Base-by-base conservation (phyloP, 2,113 vertebrate genomes). In the Deroptyus accipitrinus region DNA sequence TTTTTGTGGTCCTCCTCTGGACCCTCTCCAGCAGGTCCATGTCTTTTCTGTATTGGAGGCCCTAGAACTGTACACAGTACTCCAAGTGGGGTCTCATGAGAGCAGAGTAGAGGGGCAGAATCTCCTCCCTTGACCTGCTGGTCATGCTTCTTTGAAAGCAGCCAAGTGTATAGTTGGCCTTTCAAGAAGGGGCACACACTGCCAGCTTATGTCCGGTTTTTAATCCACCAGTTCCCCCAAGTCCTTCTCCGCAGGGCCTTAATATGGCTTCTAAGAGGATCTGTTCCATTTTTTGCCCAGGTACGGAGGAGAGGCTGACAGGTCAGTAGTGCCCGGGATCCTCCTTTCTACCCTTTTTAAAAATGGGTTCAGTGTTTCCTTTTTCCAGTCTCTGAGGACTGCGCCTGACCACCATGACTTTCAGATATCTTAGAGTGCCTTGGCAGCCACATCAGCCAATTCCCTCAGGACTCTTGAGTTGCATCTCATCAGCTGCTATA, bases 171-270 rank as follows among this genome's bases (percentile, higher is more conserved):
- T 7, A 2, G 7, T 23, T 80, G 46, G 20, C n/a, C 48, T 75
- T 91, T 14, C 74, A 54, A 24, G 4, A 74, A 25, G 22, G 52
- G 4, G 30, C 0, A 0, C 10, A 27, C 11, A 5, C 10, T 67
- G 13, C 39, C 1, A 1, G 8, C 39, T 74, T 2, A 1, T 23
- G 20, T 6, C 31, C 39, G 41, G 19, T 6, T 68, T 74, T 68
- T 48, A 17, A 54, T 68, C 20, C 20, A 27, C 46, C 13, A 9
- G 11, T 67, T 27, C 24, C 37, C 19, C 59, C 3, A 46, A 31
- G 52, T 62, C 51, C 39, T 54, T 61, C 39, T 57, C 17, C 3
- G 4, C 25, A 54, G 39, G 17, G 11, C 14, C 20, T 73, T 33
- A 54, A 17, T 30, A 52, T 14, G 27, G 37, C 27, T 78, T 62